Base-by-base conservation (phyloP, 2,113 vertebrate species). In the Centrocercus urophasianus region DNA sequence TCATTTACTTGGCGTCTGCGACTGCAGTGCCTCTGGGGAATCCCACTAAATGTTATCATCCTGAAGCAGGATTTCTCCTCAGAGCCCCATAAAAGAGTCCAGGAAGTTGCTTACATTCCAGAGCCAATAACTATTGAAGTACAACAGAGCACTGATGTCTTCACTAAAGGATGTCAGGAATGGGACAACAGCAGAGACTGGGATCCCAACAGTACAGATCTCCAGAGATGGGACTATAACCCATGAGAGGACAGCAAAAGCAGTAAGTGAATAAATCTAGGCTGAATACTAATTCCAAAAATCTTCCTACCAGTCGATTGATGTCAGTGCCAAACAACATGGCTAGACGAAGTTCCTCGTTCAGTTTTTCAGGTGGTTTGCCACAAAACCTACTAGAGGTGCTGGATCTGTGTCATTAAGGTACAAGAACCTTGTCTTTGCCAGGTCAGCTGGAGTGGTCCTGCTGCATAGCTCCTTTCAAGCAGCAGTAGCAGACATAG, bases 51-150 rank as follows among this genome's bases (percentile, higher is more conserved):
- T 89, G 47, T 86, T 86, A 86, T 75, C 83, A n/a, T 79, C 42
- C 86, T 56, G 45, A 48, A 67, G 86, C 86, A 91, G 78, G 24
- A 40, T 57, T 85, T 90, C 72, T 96, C 78, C 75, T 80, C 84
- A 34, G 77, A 56, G 86, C 45, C 43, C 61, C 84, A 3, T 95
- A 83, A 95, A 96, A 92, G 66, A 59, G 12, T 0, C 34, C 15
- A 2, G 81, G 63, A 93, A 93, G 83, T 89, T 88, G 88, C 74
- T 85, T 64, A 47, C 57, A 85, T 84, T 91, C 92, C 80, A 90
- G 30, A 8, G 63, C 32, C 48, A 78, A 85, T 60, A n/a, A 38
- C 16, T 18, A 24, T 63, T 89, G 79, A 78, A 80, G 77, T 36
- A 70, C 54, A 86, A 84, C 54, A 84, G 38, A 94, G 11, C 52